These are phyloP conservation scores for Leptopilina syphax DNA, from an alignment of 2,888 invertebrate species.

Conservation along the genomic window DNA sequence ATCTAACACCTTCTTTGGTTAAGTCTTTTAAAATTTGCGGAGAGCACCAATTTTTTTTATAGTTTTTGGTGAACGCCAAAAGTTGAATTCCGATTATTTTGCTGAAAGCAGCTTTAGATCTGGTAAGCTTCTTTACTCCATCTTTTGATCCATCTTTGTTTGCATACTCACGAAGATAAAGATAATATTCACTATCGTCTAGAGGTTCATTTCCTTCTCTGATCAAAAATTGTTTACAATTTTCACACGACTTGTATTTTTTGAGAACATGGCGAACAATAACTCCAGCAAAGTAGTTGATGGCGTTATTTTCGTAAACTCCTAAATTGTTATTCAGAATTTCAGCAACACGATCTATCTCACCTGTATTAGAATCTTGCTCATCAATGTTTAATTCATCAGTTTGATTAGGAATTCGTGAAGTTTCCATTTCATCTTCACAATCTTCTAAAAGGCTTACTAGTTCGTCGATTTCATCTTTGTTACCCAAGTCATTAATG, in stretches of 20 bases:
- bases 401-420: background rate
- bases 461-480: too few relatives aligned
- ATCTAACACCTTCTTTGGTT: background rate
- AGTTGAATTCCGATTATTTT: slow-evolving; percentile 16
- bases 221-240: slow-evolving; percentile 31
- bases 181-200: slow-evolving; percentile 36
- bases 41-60: background rate
- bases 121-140: slow-evolving; percentile 9
- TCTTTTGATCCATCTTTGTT: slow-evolving; percentile 39
- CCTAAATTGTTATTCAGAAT: background rate
- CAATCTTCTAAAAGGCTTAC: background rate
- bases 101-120: slow-evolving; percentile 6
- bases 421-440: background rate
- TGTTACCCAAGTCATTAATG: too few relatives aligned
- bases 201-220: slow-evolving; percentile 33
- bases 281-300: slow-evolving; percentile 42
- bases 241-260: slow-evolving; percentile 14
- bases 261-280: slow-evolving; percentile 16
- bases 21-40: background rate
- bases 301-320: slow-evolving; percentile 42
- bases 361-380: too few relatives aligned
- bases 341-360: background rate
- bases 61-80: background rate
- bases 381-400: background rate
- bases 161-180: slow-evolving; percentile 32